A percentile compares a stretch with the other conserved stretches of the same genome.
Evolutionary conservation across 2,888 invertebrate species (phyloP).

Genomic region (Eubasilissa splendida): DNA sequence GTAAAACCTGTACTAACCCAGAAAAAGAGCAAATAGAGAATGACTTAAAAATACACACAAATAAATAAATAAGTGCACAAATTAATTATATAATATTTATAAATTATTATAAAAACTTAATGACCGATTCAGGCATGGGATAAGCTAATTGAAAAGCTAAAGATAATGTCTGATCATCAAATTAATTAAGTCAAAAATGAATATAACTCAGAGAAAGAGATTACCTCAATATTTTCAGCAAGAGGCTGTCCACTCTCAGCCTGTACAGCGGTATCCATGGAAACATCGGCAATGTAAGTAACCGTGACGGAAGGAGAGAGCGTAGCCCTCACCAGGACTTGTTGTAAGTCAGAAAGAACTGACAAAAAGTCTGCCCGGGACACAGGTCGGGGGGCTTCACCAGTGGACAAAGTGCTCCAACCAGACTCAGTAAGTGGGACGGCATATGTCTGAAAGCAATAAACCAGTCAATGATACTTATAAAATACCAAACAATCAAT

Average conservation of each 20-base stretch:
- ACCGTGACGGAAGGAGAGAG: slow-evolving; percentile 75
- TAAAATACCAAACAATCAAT: neutral
- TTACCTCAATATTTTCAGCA: slow-evolving; percentile 86
- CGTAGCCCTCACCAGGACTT: slow-evolving; percentile 88
- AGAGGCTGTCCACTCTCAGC: slow-evolving; percentile 73
- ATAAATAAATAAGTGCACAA: too few species aligned
- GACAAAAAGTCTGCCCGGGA: slow-evolving; percentile 88
- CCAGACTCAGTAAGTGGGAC: slow-evolving; percentile 77
- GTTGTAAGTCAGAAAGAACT: slow-evolving; percentile 86
- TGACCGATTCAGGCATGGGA: too few species aligned
- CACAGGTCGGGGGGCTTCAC: slow-evolving; percentile 72
- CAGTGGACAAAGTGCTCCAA: slow-evolving; percentile 76
- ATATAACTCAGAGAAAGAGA: too few species aligned
- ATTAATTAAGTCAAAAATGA: too few species aligned
- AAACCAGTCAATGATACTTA: neutral
- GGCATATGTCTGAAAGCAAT: slow-evolving; percentile 71
- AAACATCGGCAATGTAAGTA: slow-evolving; percentile 86
- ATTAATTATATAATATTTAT: too few species aligned
- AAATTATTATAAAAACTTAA: too few species aligned
- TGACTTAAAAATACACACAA: too few species aligned
- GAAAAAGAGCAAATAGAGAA: too few species aligned
- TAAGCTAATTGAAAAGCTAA: too few species aligned
- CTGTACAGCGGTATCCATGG: slow-evolving; percentile 87
- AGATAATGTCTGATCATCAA: too few species aligned
- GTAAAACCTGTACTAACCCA: too few species aligned